Conservation (phyloP, 2,113 vertebrate species). For the Melozone crissalis region DNA sequence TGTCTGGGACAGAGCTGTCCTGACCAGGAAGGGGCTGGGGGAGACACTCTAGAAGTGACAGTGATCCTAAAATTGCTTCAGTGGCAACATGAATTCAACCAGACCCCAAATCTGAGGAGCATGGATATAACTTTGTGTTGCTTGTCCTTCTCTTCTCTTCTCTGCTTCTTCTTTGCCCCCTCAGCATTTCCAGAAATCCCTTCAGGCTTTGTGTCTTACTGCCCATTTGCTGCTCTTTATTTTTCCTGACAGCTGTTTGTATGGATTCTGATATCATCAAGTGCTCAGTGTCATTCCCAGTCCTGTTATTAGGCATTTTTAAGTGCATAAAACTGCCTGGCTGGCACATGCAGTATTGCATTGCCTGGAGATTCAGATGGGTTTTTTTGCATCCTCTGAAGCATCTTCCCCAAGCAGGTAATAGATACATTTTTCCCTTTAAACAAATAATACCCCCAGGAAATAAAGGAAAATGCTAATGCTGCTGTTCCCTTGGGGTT, state of each 20-base stretch:
- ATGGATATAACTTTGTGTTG: background rate
- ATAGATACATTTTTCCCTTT: background rate
- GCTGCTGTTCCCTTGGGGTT: background rate
- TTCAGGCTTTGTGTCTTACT: background rate
- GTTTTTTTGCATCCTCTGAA: background rate
- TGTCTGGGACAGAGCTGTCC: background rate
- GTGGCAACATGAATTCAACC: background rate
- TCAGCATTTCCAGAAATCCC: background rate
- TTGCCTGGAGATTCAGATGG: rapidly evolving
- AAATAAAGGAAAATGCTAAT: background rate
- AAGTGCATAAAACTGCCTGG: background rate
- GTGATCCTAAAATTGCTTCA: background rate
- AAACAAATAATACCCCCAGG: background rate
- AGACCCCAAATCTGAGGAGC: background rate
- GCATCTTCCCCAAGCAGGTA: background rate
- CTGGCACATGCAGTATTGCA: background rate
- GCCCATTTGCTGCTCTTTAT: background rate
- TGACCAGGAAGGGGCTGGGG: background rate
- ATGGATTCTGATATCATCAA: background rate
- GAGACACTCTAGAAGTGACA: background rate
- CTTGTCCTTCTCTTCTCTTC: background rate
- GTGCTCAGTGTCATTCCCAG: background rate
- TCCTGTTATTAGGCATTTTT: background rate
- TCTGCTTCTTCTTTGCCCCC: background rate
- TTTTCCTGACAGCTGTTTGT: background rate